Evolutionary conservation across 2,113 vertebrate species (phyloP).

Genomic region (Pachycephala philippinensis): DNA sequence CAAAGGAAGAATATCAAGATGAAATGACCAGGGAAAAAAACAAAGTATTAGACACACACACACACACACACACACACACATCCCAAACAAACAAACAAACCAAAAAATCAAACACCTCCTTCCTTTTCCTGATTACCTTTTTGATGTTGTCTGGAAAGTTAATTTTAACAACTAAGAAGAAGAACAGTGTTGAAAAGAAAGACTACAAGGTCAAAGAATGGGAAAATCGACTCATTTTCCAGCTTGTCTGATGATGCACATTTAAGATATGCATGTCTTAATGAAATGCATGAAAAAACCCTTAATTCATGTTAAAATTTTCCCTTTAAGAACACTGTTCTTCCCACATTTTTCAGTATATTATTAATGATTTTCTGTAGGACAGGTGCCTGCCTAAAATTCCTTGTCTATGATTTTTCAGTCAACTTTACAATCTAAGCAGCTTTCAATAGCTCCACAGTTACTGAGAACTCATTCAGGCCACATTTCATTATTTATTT

Average conservation of each 20-base stretch:
- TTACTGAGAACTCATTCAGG: background rate
- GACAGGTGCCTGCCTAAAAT: background rate
- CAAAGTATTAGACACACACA: accelerated
- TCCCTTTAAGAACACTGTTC: background rate
- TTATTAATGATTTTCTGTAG: background rate
- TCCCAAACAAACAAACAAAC: background rate
- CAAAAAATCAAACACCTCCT: background rate
- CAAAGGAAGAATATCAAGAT: background rate
- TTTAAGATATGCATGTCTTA: background rate
- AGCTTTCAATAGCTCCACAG: background rate
- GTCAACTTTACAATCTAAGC: background rate
- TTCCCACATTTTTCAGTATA: background rate
- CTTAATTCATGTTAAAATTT: background rate
- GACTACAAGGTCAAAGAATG: background rate
- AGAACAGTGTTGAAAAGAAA: background rate
- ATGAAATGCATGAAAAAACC: background rate
- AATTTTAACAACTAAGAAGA: background rate
- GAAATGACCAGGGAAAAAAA: background rate
- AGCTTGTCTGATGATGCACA: background rate
- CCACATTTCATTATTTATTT: background rate
- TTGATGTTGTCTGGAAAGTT: background rate
- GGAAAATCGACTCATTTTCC: background rate
- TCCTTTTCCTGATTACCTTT: background rate
- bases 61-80: background rate
- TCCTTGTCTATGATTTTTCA: background rate